Conservation (phyloP, 2,797 vertebrate genomes). For the Cuculus canorus region DNA sequence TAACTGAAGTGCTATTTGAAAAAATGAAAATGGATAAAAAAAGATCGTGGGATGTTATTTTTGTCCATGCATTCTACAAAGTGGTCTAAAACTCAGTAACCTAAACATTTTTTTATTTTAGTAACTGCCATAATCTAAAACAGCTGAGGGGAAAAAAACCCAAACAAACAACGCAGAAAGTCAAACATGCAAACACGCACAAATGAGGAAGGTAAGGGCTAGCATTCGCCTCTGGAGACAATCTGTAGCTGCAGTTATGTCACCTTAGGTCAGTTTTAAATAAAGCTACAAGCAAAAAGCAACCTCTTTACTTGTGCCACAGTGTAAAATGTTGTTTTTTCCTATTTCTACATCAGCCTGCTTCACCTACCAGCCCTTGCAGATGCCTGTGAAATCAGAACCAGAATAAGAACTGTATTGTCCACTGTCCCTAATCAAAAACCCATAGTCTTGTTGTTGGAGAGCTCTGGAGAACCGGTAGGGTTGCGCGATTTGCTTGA, state of each 20-base stretch:
- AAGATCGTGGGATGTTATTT: neutral
- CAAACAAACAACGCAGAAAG: neutral
- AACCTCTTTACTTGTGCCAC: neutral
- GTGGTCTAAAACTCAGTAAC: neutral
- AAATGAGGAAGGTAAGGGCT: neutral
- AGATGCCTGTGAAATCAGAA: constrained; percentile 3
- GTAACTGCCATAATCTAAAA: neutral
- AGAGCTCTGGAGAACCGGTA: neutral
- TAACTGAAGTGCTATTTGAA: neutral
- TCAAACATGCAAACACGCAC: neutral
- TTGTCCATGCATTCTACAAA: neutral
- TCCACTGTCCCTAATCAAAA: constrained; percentile 59
- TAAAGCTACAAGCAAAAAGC: neutral
- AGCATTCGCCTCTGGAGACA: neutral
- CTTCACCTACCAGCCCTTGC: neutral
- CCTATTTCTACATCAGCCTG: neutral
- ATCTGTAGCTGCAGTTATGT: neutral
- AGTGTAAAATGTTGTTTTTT: neutral
- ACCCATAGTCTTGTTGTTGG: neutral
- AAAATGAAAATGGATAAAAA: neutral
- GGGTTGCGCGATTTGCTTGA: neutral
- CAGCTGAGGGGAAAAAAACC: neutral
- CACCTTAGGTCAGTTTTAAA: neutral
- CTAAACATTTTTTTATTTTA: neutral
- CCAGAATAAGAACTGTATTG: neutral